Percentiles rank a stretch among this genome's conserved stretches.
Evolutionary conservation across 2,888 invertebrate genomes (phyloP).

Genomic region (Cephus pygmeus): DNA sequence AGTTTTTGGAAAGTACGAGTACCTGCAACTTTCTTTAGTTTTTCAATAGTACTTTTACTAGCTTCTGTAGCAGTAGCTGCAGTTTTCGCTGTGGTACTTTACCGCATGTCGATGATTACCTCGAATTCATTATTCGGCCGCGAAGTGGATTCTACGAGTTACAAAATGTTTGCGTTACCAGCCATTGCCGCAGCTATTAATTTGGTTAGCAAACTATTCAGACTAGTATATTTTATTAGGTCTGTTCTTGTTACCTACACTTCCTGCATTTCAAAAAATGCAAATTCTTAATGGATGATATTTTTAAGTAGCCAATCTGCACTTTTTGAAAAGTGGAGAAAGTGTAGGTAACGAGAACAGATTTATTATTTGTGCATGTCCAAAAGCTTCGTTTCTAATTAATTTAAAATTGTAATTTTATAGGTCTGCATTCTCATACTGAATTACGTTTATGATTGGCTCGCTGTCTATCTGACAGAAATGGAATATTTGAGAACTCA

Average conservation of each 20-base stretch:
- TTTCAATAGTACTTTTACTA: slow-evolving; percentile 74
- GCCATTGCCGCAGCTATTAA: slow-evolving; percentile 83
- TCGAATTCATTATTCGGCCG: slow-evolving; percentile 69
- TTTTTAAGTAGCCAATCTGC: too few species aligned
- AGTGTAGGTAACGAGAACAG: too few species aligned
- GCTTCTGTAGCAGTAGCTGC: slow-evolving; percentile 77
- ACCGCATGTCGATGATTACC: slow-evolving; percentile 76
- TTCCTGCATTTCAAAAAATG: too few species aligned
- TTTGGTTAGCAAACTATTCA: slow-evolving; percentile 67
- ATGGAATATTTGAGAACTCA: slow-evolving; percentile 83
- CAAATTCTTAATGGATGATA: too few species aligned
- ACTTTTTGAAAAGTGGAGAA: too few species aligned
- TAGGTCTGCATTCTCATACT: slow-evolving; percentile 77
- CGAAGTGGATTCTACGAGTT: slow-evolving; percentile 67
- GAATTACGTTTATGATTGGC: slow-evolving; percentile 75
- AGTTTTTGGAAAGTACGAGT: slow-evolving; percentile 82
- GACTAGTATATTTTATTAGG: background rate
- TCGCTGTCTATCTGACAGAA: slow-evolving; percentile 78
- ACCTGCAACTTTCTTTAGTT: slow-evolving; percentile 77
- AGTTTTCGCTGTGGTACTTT: slow-evolving; percentile 81
- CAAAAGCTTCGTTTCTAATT: background rate
- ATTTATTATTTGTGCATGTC: background rate
- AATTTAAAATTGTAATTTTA: background rate
- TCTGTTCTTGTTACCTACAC: too few species aligned
- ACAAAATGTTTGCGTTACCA: slow-evolving; percentile 77